Evolutionary conservation across 2,888 invertebrate genomes (phyloP).

Genomic region (Agrotis clavis): DNA sequence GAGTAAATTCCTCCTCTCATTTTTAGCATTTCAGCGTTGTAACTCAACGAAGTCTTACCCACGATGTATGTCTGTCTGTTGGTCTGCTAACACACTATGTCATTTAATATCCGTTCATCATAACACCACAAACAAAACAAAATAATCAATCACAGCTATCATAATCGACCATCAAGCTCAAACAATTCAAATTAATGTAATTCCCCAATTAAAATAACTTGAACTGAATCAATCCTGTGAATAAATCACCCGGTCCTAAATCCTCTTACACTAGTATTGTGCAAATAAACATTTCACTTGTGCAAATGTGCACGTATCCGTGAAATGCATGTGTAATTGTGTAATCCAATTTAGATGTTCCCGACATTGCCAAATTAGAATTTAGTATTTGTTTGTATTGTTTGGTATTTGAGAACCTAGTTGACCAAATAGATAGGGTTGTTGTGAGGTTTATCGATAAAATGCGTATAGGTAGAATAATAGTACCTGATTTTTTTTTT

Average conservation of each 20-base stretch:
- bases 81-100: no score
- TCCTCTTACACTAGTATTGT: constrained; percentile 45
- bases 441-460: constrained; percentile 15
- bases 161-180: constrained; percentile 3
- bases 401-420: background rate
- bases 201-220: constrained; percentile 40
- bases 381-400: constrained; percentile 52
- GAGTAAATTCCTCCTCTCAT: no score
- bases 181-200: constrained; percentile 38
- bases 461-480: background rate
- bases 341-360: constrained; percentile 57
- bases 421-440: constrained; percentile 1
- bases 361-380: constrained; percentile 51
- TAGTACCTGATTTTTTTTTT: no score
- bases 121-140: constrained; percentile 4
- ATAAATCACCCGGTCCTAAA: constrained; percentile 47
- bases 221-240: constrained; percentile 46
- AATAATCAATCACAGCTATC: constrained; percentile 18
- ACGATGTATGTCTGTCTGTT: no score
- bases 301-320: constrained; percentile 6
- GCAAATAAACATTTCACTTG: constrained; percentile 49
- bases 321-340: constrained; percentile 47
- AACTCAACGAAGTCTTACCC: no score
- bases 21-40: no score
- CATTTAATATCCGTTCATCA: background rate